Conservation (phyloP, 2,797 vertebrate genomes). For the Sebastes reedi region DNA sequence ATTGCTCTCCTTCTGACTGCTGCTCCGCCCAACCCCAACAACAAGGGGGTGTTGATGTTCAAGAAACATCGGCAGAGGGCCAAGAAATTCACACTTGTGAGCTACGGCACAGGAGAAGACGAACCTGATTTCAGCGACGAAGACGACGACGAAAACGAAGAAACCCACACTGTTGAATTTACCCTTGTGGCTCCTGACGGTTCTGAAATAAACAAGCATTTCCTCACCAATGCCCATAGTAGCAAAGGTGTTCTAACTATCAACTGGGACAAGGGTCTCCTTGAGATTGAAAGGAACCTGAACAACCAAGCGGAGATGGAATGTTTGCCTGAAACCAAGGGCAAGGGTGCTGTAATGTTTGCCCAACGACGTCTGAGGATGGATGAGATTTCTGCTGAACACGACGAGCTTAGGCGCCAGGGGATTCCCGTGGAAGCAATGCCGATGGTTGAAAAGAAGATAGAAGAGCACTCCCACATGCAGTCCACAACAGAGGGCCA, state of each 20-base stretch:
- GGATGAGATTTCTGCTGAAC: slow-evolving; percentile 94
- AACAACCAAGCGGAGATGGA: slow-evolving; percentile 88
- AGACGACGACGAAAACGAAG: slow-evolving; percentile 79
- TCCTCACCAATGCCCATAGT: slow-evolving; percentile 83
- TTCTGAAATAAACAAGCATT: slow-evolving; percentile 89
- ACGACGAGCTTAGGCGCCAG: slow-evolving; percentile 88
- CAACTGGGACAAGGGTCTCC: slow-evolving; percentile 91
- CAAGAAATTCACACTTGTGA: slow-evolving; percentile 95
- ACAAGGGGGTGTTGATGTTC: slow-evolving; percentile 99
- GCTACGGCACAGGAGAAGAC: slow-evolving; percentile 97
- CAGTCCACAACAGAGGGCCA: slow-evolving; percentile 80
- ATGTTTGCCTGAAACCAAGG: slow-evolving; percentile 90
- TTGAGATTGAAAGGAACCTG: slow-evolving; percentile 88
- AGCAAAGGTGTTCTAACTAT: slow-evolving; percentile 85
- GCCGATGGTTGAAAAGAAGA: slow-evolving; percentile 69
- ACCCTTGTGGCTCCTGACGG: slow-evolving; percentile 85
- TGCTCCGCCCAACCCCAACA: slow-evolving; percentile 92
- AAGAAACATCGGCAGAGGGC: slow-evolving; percentile 95
- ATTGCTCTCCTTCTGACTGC: slow-evolving; percentile 94
- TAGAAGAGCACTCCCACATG: slow-evolving; percentile 71
- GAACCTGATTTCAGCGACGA: slow-evolving; percentile 83
- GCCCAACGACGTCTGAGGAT: slow-evolving; percentile 91
- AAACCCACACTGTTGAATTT: slow-evolving; percentile 84
- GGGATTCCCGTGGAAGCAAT: slow-evolving; percentile 80
- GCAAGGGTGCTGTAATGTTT: slow-evolving; percentile 98